Conservation (phyloP, 2,797 vertebrate genomes). For the Adrianichthys oophorus region DNA sequence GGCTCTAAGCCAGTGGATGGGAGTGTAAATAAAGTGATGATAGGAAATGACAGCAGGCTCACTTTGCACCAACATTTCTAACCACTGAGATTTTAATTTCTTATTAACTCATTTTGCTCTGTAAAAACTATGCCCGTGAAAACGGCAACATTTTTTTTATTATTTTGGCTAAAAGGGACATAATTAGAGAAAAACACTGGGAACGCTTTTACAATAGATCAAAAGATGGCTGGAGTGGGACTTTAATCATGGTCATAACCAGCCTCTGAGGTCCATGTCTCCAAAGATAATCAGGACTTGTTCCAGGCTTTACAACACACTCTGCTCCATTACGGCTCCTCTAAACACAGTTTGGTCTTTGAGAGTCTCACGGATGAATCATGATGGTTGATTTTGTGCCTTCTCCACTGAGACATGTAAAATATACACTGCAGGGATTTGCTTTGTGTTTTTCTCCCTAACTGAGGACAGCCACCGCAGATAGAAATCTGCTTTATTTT, state of each 20-base stretch:
- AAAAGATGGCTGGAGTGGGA: no score
- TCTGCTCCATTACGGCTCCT: conserved; percentile 7
- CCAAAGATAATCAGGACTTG: conserved; percentile 27
- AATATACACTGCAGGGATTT: conserved; percentile 45
- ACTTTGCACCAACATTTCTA: no score
- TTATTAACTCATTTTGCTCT: no score
- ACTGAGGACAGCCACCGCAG: conserved; percentile 54
- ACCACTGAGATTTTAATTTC: no score
- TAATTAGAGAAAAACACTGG: no score
- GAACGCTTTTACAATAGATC: no score
- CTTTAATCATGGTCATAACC: conserved; percentile 30
- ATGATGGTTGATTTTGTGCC: conserved; percentile 22
- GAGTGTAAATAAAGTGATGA: no score
- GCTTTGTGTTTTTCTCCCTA: conserved; percentile 44
- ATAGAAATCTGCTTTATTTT: conserved; percentile 62
- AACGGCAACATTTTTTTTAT: no score
- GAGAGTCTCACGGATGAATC: conserved; percentile 36
- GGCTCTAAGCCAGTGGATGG: no score
- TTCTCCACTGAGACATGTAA: conserved; percentile 26
- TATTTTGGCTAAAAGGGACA: no score
- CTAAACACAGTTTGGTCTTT: conserved; percentile 16
- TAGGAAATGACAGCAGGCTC: no score
- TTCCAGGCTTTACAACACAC: conserved; percentile 48
- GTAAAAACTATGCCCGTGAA: no score
- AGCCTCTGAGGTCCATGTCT: conserved; percentile 39